A percentile compares a stretch with the other conserved stretches of the same genome.
phyloP scores from a whole-genome alignment of 2,888 invertebrate genomes.

The Liopterus haemorrhoidalis region DNA sequence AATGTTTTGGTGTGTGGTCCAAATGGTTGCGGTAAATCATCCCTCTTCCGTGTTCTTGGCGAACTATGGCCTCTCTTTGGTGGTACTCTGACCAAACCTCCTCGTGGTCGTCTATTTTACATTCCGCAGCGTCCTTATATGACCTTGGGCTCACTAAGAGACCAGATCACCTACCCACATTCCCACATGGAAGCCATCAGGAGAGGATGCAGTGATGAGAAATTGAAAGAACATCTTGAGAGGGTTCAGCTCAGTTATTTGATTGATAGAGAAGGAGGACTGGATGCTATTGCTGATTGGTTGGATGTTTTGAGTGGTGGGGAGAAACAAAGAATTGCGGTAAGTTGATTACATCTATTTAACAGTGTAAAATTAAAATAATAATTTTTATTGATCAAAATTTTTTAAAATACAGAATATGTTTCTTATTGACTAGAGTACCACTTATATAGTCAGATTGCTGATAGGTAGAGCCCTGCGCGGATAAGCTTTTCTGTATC shows the following conservation, averaged over 20 bases:
- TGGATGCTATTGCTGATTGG: conserved; percentile 96
- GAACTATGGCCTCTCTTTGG: conserved; percentile 98
- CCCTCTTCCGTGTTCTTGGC: conserved; percentile 91
- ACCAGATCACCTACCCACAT: conserved; percentile 91
- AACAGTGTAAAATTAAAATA: conserved; percentile 2
- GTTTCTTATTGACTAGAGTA: no score
- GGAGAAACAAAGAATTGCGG: conserved; percentile 95
- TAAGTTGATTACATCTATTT: conserved; percentile 43
- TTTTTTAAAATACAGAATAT: not conserved
- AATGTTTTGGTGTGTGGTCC: conserved; percentile 98
- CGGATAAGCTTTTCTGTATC: no score
- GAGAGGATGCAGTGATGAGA: conserved; percentile 70
- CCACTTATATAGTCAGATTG: no score
- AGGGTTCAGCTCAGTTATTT: conserved; percentile 82
- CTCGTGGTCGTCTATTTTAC: conserved; percentile 90
- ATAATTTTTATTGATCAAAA: not conserved
- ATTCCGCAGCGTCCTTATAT: conserved; percentile 97
- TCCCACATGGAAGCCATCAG: conserved; percentile 77
- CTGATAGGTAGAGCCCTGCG: no score
- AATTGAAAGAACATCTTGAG: conserved; percentile 68
- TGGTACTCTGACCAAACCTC: conserved; percentile 91
- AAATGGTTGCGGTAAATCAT: conserved; percentile 97
- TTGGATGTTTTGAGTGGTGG: conserved; percentile 97
- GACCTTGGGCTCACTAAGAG: conserved; percentile 90
- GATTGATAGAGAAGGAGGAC: conserved; percentile 75